These are phyloP conservation scores for Philaenus spumarius DNA, from an alignment of 1,140 invertebrate genomes.

Conservation along the genomic window DNA sequence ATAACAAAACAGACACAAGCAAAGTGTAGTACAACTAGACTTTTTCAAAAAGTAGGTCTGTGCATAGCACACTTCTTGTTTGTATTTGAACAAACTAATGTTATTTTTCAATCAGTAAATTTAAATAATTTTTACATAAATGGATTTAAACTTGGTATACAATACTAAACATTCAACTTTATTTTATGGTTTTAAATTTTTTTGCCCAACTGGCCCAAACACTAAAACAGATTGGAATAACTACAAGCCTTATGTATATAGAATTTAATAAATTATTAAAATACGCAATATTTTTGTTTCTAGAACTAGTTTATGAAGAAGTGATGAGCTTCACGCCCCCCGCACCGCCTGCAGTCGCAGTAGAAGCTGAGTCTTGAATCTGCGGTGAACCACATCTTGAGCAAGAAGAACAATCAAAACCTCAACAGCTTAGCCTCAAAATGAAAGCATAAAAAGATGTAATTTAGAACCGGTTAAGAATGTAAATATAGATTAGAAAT, in stretches of 20 bases:
- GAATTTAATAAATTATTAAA: neutral
- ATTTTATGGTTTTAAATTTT: neutral
- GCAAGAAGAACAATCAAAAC: no score
- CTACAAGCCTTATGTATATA: neutral
- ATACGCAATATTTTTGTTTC: slow-evolving; percentile 34
- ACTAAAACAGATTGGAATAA: neutral
- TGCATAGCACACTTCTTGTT: no score
- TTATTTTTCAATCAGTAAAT: neutral
- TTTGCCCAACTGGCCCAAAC: neutral
- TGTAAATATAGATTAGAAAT: neutral
- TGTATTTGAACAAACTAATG: no score
- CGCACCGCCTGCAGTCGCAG: neutral
- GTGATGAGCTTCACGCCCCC: slow-evolving; percentile 63
- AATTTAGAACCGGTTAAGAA: no score
- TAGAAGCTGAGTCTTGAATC: neutral
- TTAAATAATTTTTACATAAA: no score
- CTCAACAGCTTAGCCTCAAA: no score
- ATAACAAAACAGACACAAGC: no score
- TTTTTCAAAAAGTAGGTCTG: no score
- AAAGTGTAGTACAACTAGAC: no score
- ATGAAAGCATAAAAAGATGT: no score
- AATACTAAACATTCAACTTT: neutral
- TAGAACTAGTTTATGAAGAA: slow-evolving; percentile 72
- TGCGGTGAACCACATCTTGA: neutral
- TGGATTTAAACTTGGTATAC: neutral